These are phyloP conservation scores for Xanthia togata DNA, from an alignment of 2,888 invertebrate species.

Conservation along the genomic window DNA sequence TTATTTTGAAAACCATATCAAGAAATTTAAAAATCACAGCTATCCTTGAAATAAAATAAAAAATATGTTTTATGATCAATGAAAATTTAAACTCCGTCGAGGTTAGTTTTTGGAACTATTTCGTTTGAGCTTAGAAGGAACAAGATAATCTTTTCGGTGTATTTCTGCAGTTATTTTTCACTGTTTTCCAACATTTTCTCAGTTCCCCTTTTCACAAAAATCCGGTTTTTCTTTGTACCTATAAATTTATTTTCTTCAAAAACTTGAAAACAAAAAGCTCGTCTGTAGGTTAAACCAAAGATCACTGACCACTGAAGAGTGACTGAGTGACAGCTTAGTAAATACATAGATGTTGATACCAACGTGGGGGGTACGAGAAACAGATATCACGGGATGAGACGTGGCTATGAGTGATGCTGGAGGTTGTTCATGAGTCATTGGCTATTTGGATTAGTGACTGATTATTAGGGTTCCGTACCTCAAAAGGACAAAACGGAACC, in stretches of 20 bases:
- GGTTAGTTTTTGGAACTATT: background rate
- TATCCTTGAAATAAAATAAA: too few relatives aligned
- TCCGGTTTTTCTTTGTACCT: constrained; percentile 21
- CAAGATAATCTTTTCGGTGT: background rate
- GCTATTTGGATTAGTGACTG: background rate
- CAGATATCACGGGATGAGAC: constrained; percentile 46
- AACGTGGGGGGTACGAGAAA: constrained; percentile 49
- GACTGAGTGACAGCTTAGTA: constrained; percentile 51
- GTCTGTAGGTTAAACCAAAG: constrained; percentile 20
- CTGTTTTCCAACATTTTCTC: constrained; percentile 9
- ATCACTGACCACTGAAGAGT: constrained; percentile 19
- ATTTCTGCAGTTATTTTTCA: background rate
- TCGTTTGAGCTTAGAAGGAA: background rate
- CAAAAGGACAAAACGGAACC: too few relatives aligned
- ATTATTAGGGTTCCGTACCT: background rate
- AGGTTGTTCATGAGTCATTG: constrained; percentile 45
- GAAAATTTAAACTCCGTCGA: too few relatives aligned
- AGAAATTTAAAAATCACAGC: too few relatives aligned
- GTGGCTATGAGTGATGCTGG: constrained; percentile 23
- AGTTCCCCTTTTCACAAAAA: constrained; percentile 14
- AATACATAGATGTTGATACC: constrained; percentile 42
- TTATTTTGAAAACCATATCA: too few relatives aligned
- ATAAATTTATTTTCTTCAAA: constrained; percentile 17
- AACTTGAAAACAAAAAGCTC: background rate
- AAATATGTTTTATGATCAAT: too few relatives aligned